phyloP scores from a whole-genome alignment of 2,797 vertebrate genomes.

The Anableps anableps region DNA sequence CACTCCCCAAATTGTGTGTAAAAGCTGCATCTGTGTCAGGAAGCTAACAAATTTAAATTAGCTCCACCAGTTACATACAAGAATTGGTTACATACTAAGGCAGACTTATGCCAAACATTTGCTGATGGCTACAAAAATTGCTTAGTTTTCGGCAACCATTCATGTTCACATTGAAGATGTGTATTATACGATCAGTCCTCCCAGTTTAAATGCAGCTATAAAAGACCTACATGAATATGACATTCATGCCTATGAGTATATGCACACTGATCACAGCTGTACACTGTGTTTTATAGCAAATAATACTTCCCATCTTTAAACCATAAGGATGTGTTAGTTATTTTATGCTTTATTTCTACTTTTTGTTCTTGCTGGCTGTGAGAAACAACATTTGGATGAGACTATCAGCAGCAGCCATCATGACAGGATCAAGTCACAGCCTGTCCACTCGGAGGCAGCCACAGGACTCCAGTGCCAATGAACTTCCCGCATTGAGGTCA shows the following conservation, averaged over 20 bases:
- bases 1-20: too few species aligned
- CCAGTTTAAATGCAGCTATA: not conserved
- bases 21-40: not conserved
- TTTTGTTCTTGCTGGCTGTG: not conserved
- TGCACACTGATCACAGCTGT: not conserved
- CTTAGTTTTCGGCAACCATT: not conserved
- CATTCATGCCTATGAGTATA: not conserved
- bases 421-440: conserved; percentile 11
- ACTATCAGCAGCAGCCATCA: not conserved
- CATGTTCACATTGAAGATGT: not conserved
- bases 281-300: not conserved
- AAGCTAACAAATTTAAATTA: not conserved
- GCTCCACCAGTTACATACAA: not conserved
- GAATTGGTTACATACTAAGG: not conserved
- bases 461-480: conserved; percentile 33
- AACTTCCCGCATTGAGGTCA: conserved; percentile 65
- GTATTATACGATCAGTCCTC: not conserved
- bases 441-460: conserved; percentile 9
- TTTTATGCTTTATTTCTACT: too few species aligned
- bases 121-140: not conserved
- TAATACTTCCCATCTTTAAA: not conserved
- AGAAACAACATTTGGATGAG: not conserved
- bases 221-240: not conserved
- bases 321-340: not conserved
- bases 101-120: not conserved